Percentiles rank a stretch among this genome's conserved stretches.
Conservation (phyloP, 2,888 invertebrate species). For the Cephus runcator region DNA sequence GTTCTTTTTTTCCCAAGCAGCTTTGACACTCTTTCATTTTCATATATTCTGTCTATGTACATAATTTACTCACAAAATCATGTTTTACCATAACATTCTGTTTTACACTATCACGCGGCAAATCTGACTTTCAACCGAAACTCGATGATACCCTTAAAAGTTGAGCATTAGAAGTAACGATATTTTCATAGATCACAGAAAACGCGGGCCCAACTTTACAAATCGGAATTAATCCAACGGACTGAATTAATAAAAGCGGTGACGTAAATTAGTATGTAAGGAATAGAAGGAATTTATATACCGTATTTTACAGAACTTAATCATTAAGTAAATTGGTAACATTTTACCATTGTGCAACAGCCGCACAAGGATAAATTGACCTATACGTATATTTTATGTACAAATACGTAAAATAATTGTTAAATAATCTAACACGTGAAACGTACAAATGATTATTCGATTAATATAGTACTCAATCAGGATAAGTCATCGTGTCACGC, state of each 20-base stretch:
- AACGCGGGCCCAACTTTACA: neutral
- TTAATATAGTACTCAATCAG: neutral
- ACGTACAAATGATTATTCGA: neutral
- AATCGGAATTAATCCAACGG: neutral
- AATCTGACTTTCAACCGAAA: neutral
- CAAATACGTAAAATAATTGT: neutral
- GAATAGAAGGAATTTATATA: neutral
- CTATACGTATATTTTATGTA: neutral
- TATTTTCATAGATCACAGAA: neutral
- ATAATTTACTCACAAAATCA: neutral
- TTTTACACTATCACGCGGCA: neutral
- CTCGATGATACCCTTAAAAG: neutral
- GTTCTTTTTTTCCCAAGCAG: neutral
- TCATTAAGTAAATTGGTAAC: neutral
- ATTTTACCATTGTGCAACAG: neutral
- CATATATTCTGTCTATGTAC: neutral
- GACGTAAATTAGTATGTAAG: neutral
- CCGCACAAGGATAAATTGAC: neutral
- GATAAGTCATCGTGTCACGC: neutral
- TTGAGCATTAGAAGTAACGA: neutral
- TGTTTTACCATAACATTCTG: neutral
- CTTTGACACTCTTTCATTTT: neutral
- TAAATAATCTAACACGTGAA: neutral
- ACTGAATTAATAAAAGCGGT: neutral
- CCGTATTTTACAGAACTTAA: neutral